Conservation (phyloP, 92 coral and sea anemone species). For the Heliopora coerulea region DNA sequence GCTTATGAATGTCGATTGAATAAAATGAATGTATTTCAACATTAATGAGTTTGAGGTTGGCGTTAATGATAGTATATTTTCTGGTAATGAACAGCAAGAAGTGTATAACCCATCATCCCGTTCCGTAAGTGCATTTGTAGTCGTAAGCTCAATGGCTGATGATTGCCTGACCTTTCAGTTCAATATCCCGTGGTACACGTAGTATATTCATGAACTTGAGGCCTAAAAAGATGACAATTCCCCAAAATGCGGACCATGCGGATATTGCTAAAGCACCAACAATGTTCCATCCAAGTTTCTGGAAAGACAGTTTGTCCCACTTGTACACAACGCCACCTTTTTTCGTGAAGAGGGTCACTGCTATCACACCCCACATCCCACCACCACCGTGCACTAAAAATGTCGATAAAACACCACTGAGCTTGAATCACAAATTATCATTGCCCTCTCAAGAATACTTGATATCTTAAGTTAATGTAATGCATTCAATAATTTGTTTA, state of each 20-base stretch:
- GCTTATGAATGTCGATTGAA: too few relatives aligned
- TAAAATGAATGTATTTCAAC: too few relatives aligned
- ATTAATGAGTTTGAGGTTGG: too few relatives aligned
- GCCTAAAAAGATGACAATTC: constrained; percentile 49
- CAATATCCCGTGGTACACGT: constrained; percentile 70
- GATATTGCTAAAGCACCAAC: constrained; percentile 64
- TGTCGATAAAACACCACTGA: too few relatives aligned
- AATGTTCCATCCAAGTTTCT: constrained; percentile 67
- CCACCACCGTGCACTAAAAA: constrained; percentile 75
- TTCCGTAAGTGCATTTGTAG: too few relatives aligned
- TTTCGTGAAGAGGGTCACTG: constrained; percentile 65
- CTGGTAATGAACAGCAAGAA: too few relatives aligned
- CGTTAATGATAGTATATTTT: too few relatives aligned
- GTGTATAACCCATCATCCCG: too few relatives aligned
- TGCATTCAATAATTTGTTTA: too few relatives aligned
- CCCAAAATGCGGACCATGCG: constrained; percentile 53
- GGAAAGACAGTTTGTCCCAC: constrained; percentile 54
- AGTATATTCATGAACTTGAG: constrained; percentile 51
- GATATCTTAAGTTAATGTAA: too few relatives aligned
- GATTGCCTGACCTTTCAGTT: constrained; percentile 58
- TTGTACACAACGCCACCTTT: constrained; percentile 62
- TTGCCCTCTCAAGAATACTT: too few relatives aligned
- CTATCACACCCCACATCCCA: constrained; percentile 80
- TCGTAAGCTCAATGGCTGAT: not conserved
- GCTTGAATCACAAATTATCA: too few relatives aligned